Conservation (phyloP, 2,113 vertebrate species). For the Ameiurus melas region DNA sequence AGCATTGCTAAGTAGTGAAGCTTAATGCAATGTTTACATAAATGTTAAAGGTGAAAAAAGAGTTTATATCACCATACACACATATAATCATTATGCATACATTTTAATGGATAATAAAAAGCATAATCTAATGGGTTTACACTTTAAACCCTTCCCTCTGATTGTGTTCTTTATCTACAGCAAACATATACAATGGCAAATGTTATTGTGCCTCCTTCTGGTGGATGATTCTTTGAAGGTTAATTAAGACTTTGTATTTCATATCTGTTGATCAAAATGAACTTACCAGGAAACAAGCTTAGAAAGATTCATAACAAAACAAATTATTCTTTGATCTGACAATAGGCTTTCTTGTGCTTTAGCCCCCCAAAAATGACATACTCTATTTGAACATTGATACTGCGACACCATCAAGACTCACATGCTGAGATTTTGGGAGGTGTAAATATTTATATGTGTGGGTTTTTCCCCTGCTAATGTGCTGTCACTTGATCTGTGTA, state of each 20-base stretch:
- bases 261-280: not conserved
- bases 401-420: not conserved
- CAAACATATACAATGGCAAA: not conserved
- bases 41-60: not conserved
- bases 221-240: not conserved
- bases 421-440: not conserved
- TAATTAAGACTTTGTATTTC: not conserved
- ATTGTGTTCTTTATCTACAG: not conserved
- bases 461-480: not conserved
- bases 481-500: not conserved
- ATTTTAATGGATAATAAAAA: not conserved
- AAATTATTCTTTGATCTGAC: not conserved
- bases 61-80: not conserved
- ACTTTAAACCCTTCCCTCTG: not conserved
- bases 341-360: not conserved
- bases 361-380: not conserved
- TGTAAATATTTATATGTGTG: not conserved
- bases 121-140: not conserved
- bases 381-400: not conserved
- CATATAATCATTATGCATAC: not conserved
- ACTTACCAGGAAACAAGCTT: not conserved
- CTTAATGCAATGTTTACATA: not conserved
- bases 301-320: not conserved
- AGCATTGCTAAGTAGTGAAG: not conserved
- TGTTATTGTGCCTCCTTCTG: not conserved